Conservation (phyloP, 2,797 vertebrate species). For the Salarias fasciatus region DNA sequence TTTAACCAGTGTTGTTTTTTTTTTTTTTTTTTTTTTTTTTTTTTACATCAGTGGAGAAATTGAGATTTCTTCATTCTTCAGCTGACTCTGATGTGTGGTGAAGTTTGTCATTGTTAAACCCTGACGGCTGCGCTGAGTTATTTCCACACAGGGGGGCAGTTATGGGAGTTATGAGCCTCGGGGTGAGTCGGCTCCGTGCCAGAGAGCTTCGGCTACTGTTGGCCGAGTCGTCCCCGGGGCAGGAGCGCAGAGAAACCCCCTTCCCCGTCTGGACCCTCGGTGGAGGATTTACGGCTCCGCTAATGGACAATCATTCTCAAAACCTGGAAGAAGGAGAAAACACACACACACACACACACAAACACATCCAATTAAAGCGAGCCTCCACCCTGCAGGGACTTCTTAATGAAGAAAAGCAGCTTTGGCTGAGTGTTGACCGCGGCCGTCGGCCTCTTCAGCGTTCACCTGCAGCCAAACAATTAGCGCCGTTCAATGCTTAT, state of each 20-base stretch:
- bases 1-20: too few relatives aligned
- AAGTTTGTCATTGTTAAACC: too few relatives aligned
- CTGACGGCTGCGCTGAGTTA: too few relatives aligned
- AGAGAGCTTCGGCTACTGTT: neutral
- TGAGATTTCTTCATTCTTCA: too few relatives aligned
- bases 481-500: constrained; percentile 51
- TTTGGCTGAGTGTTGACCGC: constrained; percentile 38
- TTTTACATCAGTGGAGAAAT: too few relatives aligned
- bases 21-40: too few relatives aligned
- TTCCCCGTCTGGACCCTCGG: constrained; percentile 19
- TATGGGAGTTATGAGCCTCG: neutral
- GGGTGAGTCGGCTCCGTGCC: neutral
- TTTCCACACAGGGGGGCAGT: too few relatives aligned
- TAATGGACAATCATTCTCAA: constrained; percentile 48
- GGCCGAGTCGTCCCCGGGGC: constrained; percentile 6
- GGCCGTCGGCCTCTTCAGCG: constrained; percentile 23
- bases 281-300: constrained; percentile 47
- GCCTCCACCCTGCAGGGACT: constrained; percentile 28
- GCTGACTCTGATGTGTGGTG: too few relatives aligned
- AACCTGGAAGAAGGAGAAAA: constrained; percentile 29
- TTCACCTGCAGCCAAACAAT: constrained; percentile 43
- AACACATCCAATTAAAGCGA: constrained; percentile 49
- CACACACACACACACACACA: neutral
- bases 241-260: constrained; percentile 2
- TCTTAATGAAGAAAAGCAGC: constrained; percentile 39